Evolutionary conservation across 64 coral and sea anemone species (phyloP).

Genomic region (Montipora foliosa): DNA sequence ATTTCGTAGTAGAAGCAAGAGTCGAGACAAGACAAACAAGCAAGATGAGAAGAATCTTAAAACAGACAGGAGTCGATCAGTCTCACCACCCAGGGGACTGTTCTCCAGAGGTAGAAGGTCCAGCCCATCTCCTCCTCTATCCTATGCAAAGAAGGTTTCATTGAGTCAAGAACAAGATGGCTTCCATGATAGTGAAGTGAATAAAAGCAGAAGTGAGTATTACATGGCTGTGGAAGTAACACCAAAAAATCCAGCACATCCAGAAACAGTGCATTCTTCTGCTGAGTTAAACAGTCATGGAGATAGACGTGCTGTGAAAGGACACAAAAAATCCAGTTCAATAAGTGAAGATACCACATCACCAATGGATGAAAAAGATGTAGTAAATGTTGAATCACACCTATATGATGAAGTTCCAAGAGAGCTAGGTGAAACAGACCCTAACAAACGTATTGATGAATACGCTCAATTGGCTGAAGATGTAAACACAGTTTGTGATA

Average conservation of each 20-base stretch:
- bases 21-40: conserved; percentile 43
- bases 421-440: background rate
- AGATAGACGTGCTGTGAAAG: background rate
- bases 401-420: background rate
- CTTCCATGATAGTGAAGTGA: background rate
- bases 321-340: background rate
- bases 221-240: background rate
- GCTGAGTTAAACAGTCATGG: background rate
- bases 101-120: conserved; percentile 1
- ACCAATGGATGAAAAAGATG: background rate
- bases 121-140: background rate
- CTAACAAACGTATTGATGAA: background rate
- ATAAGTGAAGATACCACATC: background rate
- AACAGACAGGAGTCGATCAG: conserved; percentile 32
- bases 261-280: background rate
- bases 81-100: conserved; percentile 17
- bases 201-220: background rate
- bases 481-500: background rate
- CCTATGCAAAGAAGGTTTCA: conserved; percentile 8
- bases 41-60: background rate
- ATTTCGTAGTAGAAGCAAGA: conserved; percentile 60
- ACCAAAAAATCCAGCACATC: background rate
- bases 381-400: background rate
- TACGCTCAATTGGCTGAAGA: background rate
- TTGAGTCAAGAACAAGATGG: conserved; percentile 5